A percentile compares a stretch with the other conserved stretches of the same genome.
These are phyloP conservation scores for Ephialtes manifestator DNA, from an alignment of 2,888 invertebrate genomes.

Conservation along the genomic window DNA sequence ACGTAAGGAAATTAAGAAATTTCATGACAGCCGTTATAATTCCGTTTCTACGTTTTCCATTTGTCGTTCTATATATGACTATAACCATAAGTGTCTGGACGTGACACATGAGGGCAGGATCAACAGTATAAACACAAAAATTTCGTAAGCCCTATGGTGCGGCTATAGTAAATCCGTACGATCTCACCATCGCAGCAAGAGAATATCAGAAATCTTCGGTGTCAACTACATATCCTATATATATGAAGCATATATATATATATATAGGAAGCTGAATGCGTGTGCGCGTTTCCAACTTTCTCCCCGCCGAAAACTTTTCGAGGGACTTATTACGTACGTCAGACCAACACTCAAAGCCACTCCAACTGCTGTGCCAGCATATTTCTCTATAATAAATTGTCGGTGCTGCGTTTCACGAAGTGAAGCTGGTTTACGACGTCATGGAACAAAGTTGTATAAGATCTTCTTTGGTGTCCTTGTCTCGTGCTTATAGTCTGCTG, in stretches of 20 bases:
- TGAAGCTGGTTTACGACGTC: neutral
- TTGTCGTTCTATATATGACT: neutral
- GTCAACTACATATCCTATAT: neutral
- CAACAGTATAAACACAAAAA: constrained; percentile 14
- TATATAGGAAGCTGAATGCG: neutral
- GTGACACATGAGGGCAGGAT: constrained; percentile 19
- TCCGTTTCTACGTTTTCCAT: neutral
- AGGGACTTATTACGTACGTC: constrained; percentile 42
- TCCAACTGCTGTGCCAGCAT: constrained; percentile 27
- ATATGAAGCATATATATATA: too few species aligned
- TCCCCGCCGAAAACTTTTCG: constrained; percentile 63
- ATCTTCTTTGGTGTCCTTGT: constrained; percentile 13
- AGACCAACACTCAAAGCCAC: constrained; percentile 38
- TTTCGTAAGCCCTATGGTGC: constrained; percentile 44
- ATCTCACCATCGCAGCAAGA: constrained; percentile 35
- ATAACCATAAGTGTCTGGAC: constrained; percentile 15
- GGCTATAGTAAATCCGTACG: constrained; percentile 7
- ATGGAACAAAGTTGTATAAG: constrained; percentile 29
- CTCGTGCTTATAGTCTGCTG: neutral
- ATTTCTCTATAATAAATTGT: constrained; percentile 45
- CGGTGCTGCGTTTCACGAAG: constrained; percentile 15
- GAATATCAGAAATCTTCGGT: constrained; percentile 44
- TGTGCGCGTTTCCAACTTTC: constrained; percentile 51
- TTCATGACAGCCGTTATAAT: neutral
- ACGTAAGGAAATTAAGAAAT: constrained; percentile 10